phyloP scores from a whole-genome alignment of 1,140 invertebrate genomes.

The Lepidurus packardi region DNA sequence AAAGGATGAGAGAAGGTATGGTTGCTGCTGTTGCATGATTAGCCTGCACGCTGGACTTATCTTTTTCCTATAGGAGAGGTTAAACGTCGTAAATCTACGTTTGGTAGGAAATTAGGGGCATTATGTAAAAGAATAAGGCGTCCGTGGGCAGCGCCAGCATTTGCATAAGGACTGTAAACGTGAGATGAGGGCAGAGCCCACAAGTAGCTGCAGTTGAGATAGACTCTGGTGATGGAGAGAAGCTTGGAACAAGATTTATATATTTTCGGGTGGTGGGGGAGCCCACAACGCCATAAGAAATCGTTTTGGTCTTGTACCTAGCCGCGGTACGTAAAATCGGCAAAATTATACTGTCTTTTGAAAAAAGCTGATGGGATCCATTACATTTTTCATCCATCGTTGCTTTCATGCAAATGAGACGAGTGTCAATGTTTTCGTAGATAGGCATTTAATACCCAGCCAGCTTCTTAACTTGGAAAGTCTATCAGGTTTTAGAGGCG shows the following conservation, averaged over 20 bases:
- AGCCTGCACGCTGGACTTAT: neutral
- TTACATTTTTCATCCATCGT: neutral
- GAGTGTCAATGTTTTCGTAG: conserved; percentile 19
- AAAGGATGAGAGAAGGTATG: neutral
- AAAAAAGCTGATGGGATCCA: conserved; percentile 13
- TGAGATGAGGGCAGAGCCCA: conserved; percentile 20
- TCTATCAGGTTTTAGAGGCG: neutral
- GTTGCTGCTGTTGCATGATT: conserved; percentile 14
- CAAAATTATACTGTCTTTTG: conserved; percentile 1
- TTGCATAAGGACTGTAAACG: conserved; percentile 21
- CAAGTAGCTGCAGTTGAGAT: neutral
- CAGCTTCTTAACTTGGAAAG: conserved; percentile 6
- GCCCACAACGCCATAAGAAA: neutral
- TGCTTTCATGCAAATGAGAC: conserved; percentile 21
- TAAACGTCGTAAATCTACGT: conserved; percentile 12
- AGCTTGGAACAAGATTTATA: conserved; percentile 9
- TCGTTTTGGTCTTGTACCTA: neutral
- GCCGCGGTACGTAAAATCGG: neutral
- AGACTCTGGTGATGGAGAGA: conserved; percentile 4
- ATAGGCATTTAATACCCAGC: conserved; percentile 11
- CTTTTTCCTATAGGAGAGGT: conserved; percentile 1
- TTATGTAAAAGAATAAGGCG: conserved; percentile 19
- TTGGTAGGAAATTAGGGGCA: conserved; percentile 19
- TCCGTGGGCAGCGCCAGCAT: conserved; percentile 16
- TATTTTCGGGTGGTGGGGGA: neutral